phyloP scores from a whole-genome alignment of 2,888 invertebrate genomes.

The Chrysopilus asiliformis region DNA sequence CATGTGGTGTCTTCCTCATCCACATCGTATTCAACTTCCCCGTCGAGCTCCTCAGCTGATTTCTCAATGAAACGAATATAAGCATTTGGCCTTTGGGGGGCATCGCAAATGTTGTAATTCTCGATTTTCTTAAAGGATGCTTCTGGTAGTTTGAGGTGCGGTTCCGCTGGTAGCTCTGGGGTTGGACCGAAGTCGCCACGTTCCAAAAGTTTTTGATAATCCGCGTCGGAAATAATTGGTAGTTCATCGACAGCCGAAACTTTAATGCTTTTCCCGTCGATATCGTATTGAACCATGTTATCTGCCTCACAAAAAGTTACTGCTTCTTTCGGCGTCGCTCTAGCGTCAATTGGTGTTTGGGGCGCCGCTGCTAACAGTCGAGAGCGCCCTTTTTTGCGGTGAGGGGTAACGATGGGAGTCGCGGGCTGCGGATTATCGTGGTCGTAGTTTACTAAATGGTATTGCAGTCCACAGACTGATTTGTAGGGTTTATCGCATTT shows the following conservation, averaged over 20 bases:
- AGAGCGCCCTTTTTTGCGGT: slow-evolving; percentile 47
- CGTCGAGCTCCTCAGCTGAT: slow-evolving; percentile 85
- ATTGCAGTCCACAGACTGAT: slow-evolving; percentile 73
- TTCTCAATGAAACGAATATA: slow-evolving; percentile 92
- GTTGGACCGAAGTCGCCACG: slow-evolving; percentile 29
- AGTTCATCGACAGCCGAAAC: slow-evolving; percentile 50
- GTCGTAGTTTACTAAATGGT: slow-evolving; percentile 73
- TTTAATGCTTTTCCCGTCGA: slow-evolving; percentile 65
- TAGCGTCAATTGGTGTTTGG: slow-evolving; percentile 30
- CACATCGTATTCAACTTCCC: slow-evolving; percentile 90
- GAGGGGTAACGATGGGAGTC: slow-evolving; percentile 46
- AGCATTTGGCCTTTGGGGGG: slow-evolving; percentile 71
- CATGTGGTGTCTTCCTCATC: slow-evolving; percentile 97
- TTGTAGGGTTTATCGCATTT: slow-evolving; percentile 78
- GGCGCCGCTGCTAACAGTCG: slow-evolving; percentile 41
- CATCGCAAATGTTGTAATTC: slow-evolving; percentile 68
- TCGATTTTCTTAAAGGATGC: slow-evolving; percentile 56
- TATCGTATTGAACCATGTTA: slow-evolving; percentile 72
- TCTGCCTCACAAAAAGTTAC: slow-evolving; percentile 74
- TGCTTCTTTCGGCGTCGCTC: slow-evolving; percentile 49
- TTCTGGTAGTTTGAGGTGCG: slow-evolving; percentile 48
- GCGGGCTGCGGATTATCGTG: slow-evolving; percentile 62
- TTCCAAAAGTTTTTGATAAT: slow-evolving; percentile 35
- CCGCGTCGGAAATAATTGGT: slow-evolving; percentile 55
- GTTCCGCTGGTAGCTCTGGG: slow-evolving; percentile 33